Conservation (phyloP, 1,140 invertebrate species). For the Penaeus chinensis region DNA sequence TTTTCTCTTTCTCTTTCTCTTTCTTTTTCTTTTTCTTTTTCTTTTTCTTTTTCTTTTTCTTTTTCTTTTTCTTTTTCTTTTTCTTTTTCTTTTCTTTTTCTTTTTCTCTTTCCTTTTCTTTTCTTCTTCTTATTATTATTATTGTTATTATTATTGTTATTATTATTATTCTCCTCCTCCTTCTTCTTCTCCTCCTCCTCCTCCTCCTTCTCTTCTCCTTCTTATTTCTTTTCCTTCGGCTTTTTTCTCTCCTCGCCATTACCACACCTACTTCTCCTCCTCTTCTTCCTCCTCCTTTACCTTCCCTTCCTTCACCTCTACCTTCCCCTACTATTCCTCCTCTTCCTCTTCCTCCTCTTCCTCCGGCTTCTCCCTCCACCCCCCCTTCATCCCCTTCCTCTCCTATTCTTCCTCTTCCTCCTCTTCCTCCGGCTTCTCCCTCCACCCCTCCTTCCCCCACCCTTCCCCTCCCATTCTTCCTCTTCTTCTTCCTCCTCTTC, state of each 20-base stretch:
- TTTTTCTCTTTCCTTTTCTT: no score
- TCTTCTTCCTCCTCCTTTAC: neutral
- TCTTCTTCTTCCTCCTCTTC: neutral
- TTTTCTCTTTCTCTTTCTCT: no score
- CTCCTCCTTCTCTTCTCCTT: neutral
- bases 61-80: no score
- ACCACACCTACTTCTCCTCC: constrained; percentile 21
- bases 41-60: no score
- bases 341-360: constrained; percentile 21
- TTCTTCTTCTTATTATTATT: no score
- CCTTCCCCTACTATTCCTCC: neutral
- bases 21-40: no score
- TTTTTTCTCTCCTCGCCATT: constrained; percentile 11
- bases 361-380: constrained; percentile 2
- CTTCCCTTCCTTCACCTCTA: neutral
- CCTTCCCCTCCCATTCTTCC: neutral
- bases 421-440: no score
- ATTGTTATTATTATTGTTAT: no score
- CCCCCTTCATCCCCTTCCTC: neutral
- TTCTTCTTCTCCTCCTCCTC: neutral
- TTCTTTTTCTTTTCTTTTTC: no score
- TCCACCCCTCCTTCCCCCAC: neutral
- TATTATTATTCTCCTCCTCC: no score
- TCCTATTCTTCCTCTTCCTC: no score
- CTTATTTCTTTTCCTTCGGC: neutral